Evolutionary conservation across 1,140 invertebrate species (phyloP), one percentile per base, ranked within the genome.

Genomic region (Diuraphis noxia): DNA sequence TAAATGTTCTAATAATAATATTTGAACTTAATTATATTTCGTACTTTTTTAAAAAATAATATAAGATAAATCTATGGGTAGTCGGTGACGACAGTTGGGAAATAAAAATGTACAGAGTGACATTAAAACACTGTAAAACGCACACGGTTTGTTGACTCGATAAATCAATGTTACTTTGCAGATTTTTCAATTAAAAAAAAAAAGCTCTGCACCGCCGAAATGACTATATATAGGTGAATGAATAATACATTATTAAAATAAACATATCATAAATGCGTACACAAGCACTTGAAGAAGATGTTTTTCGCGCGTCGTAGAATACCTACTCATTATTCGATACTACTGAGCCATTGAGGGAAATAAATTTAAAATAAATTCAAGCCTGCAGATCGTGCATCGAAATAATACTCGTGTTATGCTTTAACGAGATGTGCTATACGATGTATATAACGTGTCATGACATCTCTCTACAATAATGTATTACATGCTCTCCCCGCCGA

Each of bases 211-310:
- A 13, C 56, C 13, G 30, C n/a, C n/a, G n/a, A n/a, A n/a, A n/a
- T n/a, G n/a, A n/a, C n/a, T n/a, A 49, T 49, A 19, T 72, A 63
- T 17, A n/a, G 30, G 56, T n/a, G n/a, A 17, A 72, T 72, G 17
- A 72, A 72, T 72, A 72, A 72, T 72, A 72, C 56, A 72, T 72
- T 72, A 72, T 72, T n/a, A n/a, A n/a, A n/a, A n/a, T n/a, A n/a
- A 72, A 34, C 56, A n/a, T n/a, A 72, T n/a, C 56, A n/a, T n/a
- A 72, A n/a, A 72, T 19, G 56, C 21, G 13, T 72, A 5, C 30
- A 72, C 30, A 72, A n/a, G 13, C 30, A 72, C 13, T 17, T 17
- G 46, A 1, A 17, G 13, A 8, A 43, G 4, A 72, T n/a, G 30
- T n/a, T 72, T 72, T 72, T 72, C 56, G 19, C n/a, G 56, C 30